Evolutionary conservation across 2,113 vertebrate genomes (phyloP).

Genomic region (Podarcis muralis): DNA sequence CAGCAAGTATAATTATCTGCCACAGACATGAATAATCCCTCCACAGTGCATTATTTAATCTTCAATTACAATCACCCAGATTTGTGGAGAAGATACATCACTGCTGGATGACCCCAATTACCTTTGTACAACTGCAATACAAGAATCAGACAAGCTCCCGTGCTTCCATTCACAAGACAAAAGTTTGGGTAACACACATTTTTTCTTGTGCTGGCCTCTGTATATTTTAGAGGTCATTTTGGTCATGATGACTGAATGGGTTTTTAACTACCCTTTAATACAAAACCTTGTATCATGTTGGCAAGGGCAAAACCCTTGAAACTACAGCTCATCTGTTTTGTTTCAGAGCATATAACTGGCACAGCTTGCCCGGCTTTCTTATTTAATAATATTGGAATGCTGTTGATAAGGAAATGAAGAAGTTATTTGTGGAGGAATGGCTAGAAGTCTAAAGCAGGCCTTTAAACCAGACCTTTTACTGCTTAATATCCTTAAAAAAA

Average conservation of each 20-base stretch:
- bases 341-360: not conserved
- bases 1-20: not conserved
- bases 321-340: not conserved
- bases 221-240: not conserved
- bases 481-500: no score
- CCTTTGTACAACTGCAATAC: not conserved
- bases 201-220: not conserved
- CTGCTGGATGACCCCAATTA: constrained; percentile 8
- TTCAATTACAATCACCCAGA: not conserved
- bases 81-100: not conserved
- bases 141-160: constrained; percentile 16
- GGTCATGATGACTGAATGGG: not conserved
- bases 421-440: not conserved
- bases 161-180: constrained; percentile 21
- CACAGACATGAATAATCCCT: constrained; percentile 14
- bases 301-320: not conserved
- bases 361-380: not conserved
- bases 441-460: not conserved
- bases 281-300: constrained; percentile 2
- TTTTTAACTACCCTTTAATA: constrained; percentile 20
- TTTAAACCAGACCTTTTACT: no score
- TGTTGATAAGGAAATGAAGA: not conserved
- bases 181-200: not conserved
- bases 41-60: constrained; percentile 14
- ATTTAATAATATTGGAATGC: not conserved